These are phyloP conservation scores for Chromobotia macracanthus DNA, from an alignment of 2,797 vertebrate species.

Conservation along the genomic window DNA sequence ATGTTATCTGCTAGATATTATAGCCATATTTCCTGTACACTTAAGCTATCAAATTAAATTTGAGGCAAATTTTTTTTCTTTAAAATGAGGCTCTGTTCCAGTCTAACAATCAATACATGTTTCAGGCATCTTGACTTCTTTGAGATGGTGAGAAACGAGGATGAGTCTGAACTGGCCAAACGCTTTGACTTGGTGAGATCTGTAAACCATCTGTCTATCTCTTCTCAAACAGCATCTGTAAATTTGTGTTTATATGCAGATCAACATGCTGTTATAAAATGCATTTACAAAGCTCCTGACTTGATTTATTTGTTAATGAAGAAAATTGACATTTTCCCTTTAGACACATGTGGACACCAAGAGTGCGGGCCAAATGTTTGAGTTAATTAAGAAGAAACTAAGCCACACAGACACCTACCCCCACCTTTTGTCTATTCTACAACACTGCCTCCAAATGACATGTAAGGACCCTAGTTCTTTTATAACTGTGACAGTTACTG, in stretches of 20 bases:
- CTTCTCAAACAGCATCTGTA: neutral
- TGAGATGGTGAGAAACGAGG: slow-evolving; percentile 98
- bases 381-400: slow-evolving; percentile 93
- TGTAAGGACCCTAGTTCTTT: slow-evolving; percentile 76
- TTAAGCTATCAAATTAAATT: too few species aligned
- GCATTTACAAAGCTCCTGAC: slow-evolving; percentile 11
- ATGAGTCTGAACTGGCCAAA: slow-evolving; percentile 92
- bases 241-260: neutral
- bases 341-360: slow-evolving; percentile 95
- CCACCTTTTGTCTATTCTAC: slow-evolving; percentile 94
- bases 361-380: slow-evolving; percentile 95
- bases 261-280: neutral
- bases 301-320: slow-evolving; percentile 8
- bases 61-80: too few species aligned
- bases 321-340: slow-evolving; percentile 32
- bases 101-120: too few species aligned
- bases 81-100: too few species aligned
- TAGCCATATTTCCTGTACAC: too few species aligned
- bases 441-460: slow-evolving; percentile 96
- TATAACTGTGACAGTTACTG: too few species aligned
- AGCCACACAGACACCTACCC: slow-evolving; percentile 94
- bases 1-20: too few species aligned
- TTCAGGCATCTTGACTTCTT: slow-evolving; percentile 96
- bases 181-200: slow-evolving; percentile 88
- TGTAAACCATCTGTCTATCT: neutral